Percentiles rank a stretch among this genome's conserved stretches.
Conservation (phyloP, 2,888 invertebrate species). For the Ectobius pallidus region DNA sequence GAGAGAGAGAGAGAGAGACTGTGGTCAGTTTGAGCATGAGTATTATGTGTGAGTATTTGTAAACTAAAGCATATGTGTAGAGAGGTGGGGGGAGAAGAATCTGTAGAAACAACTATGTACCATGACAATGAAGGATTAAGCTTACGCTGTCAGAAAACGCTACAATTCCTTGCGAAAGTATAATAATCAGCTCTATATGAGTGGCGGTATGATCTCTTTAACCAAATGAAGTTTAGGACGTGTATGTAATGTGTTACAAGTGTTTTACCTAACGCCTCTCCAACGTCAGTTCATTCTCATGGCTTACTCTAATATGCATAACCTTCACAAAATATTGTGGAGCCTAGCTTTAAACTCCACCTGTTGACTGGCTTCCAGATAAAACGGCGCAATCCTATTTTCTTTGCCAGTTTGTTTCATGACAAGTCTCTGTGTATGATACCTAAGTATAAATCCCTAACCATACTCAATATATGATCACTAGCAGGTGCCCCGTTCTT, state of each 20-base stretch:
- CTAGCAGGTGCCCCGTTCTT: too few relatives aligned
- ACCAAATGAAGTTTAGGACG: too few relatives aligned
- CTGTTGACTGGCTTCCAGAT: constrained; percentile 9
- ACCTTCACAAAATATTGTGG: not conserved
- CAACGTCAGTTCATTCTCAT: too few relatives aligned
- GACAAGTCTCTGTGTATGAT: too few relatives aligned
- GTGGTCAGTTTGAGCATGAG: not conserved
- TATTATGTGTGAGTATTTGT: not conserved
- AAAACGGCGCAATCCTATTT: not conserved
- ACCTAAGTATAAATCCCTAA: too few relatives aligned
- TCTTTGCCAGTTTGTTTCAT: not conserved
- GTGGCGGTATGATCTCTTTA: too few relatives aligned
- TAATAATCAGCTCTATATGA: too few relatives aligned
- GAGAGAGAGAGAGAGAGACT: not conserved
- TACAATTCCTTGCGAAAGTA: too few relatives aligned
- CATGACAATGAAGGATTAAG: not conserved
- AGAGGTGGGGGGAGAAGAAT: not conserved
- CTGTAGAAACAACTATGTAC: too few relatives aligned
- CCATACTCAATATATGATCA: too few relatives aligned
- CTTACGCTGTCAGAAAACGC: not conserved
- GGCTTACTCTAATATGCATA: not conserved
- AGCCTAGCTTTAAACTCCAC: not conserved
- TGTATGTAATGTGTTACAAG: too few relatives aligned
- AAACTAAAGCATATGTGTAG: not conserved
- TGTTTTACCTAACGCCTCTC: too few relatives aligned